Conservation (phyloP, 2,797 vertebrate species). For the Gymnoscopelus microlampas region DNA sequence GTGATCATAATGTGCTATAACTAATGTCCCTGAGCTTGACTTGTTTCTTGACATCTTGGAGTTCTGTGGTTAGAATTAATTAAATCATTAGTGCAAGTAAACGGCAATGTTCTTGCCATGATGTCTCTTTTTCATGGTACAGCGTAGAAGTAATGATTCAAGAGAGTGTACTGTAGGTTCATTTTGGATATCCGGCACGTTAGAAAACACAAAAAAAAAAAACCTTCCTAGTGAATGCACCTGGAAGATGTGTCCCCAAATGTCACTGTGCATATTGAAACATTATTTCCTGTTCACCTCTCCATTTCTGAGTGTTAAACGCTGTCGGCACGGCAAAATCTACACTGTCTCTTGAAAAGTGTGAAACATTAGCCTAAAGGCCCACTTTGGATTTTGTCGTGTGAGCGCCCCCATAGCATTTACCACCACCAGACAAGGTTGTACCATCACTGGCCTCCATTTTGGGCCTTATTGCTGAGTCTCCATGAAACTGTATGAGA, state of each 20-base stretch:
- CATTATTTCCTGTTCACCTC: not conserved
- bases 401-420: not conserved
- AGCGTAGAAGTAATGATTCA: too few species aligned
- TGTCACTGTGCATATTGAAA: not conserved
- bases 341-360: not conserved
- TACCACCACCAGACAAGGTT: not conserved
- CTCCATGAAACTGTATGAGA: not conserved
- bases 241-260: not conserved
- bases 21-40: too few species aligned
- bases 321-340: too few species aligned
- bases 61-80: too few species aligned
- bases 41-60: too few species aligned
- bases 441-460: not conserved
- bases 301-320: too few species aligned
- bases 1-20: not conserved
- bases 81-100: too few species aligned
- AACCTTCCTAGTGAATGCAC: conserved; percentile 6
- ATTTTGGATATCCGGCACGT: too few species aligned
- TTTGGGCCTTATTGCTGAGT: not conserved
- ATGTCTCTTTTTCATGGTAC: too few species aligned
- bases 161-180: too few species aligned
- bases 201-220: too few species aligned
- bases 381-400: not conserved
- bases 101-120: too few species aligned
- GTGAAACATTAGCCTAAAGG: not conserved